Evolutionary conservation across 2,888 invertebrate species (phyloP).

Genomic region (Hymenopus coronatus): DNA sequence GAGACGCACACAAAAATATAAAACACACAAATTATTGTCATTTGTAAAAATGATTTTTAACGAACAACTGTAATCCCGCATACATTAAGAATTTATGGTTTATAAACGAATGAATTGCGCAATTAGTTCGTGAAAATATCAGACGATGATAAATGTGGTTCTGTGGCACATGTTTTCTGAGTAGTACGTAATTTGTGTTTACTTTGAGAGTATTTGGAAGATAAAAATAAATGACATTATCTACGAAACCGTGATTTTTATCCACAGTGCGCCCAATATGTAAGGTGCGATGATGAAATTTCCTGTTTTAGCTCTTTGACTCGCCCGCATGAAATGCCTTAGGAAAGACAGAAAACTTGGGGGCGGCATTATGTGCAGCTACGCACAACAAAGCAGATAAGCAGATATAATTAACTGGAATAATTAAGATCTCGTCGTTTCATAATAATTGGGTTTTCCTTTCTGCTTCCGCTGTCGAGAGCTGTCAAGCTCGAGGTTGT

Average conservation of each 20-base stretch:
- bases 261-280: neutral
- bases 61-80: too few species aligned
- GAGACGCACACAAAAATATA: too few species aligned
- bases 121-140: neutral
- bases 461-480: neutral
- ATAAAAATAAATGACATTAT: neutral
- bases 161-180: neutral
- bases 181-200: neutral
- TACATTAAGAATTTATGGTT: too few species aligned
- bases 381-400: neutral
- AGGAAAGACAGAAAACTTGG: neutral
- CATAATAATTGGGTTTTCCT: neutral
- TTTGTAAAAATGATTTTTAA: too few species aligned
- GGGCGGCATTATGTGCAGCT: neutral
- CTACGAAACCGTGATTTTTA: neutral
- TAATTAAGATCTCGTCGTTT: conserved; percentile 17
- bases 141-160: neutral
- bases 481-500: neutral
- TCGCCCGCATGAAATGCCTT: neutral
- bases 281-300: neutral
- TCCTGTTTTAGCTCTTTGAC: neutral
- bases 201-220: neutral
- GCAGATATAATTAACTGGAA: conserved; percentile 16
- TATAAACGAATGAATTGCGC: too few species aligned
- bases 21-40: too few species aligned